Conservation (phyloP, 2,888 invertebrate species). For the Operophtera brumata region DNA sequence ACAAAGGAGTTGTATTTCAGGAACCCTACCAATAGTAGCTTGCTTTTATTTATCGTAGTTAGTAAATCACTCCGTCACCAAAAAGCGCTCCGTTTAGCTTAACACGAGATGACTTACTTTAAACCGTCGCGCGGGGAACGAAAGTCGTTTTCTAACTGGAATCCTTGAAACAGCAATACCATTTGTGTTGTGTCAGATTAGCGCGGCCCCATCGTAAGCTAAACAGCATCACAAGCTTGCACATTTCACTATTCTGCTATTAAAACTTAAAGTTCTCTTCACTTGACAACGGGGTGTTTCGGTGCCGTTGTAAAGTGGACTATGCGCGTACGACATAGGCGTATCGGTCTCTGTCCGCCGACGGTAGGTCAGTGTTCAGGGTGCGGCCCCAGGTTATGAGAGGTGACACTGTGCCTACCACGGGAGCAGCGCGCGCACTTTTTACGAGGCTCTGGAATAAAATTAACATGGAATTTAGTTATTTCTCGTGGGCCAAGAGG, state of each 20-base stretch:
- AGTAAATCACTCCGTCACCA: neutral
- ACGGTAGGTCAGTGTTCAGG: constrained; percentile 69
- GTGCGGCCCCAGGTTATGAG: constrained; percentile 75
- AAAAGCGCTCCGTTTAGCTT: neutral
- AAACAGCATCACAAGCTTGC: neutral
- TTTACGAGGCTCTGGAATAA: constrained; percentile 59
- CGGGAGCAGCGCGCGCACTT: constrained; percentile 75
- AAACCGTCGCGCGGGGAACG: neutral
- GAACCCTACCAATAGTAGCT: neutral
- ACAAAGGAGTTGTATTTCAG: neutral
- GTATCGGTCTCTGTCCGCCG: constrained; percentile 52
- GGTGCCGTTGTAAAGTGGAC: constrained; percentile 4
- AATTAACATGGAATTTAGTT: neutral
- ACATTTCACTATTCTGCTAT: neutral
- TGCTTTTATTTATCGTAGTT: neutral
- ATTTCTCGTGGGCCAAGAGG: neutral
- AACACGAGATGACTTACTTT: neutral
- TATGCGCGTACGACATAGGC: constrained; percentile 66
- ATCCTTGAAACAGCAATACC: neutral
- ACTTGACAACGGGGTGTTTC: neutral
- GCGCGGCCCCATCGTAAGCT: neutral
- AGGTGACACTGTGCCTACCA: constrained; percentile 75
- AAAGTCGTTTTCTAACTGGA: neutral
- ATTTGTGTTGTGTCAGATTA: neutral
- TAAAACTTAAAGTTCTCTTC: neutral